These are phyloP conservation scores for Dorcus hopei DNA, from an alignment of 2,888 invertebrate genomes.

Conservation along the genomic window DNA sequence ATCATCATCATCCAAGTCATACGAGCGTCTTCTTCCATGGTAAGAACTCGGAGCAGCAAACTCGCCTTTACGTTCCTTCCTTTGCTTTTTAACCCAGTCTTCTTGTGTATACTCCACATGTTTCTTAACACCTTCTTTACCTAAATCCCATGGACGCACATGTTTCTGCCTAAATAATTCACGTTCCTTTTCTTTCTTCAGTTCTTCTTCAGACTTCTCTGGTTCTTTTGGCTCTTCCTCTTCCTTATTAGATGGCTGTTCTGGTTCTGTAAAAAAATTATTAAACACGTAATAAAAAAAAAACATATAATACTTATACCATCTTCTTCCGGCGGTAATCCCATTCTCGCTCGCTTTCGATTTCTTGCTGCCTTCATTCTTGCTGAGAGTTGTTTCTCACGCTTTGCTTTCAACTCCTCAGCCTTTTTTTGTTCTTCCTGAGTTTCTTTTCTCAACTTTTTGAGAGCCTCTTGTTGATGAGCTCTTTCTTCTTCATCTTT, in stretches of 20 bases:
- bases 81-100: constrained; percentile 73
- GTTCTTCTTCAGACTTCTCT: constrained; percentile 17
- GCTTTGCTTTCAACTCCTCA: constrained; percentile 57
- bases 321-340: constrained; percentile 59
- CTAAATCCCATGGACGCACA: constrained; percentile 70
- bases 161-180: constrained; percentile 55
- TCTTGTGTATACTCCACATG: constrained; percentile 65
- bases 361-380: constrained; percentile 71
- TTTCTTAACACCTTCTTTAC: constrained; percentile 61
- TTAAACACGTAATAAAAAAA: constrained; percentile 4
- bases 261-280: constrained; percentile 24
- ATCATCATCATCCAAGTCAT: constrained; percentile 13
- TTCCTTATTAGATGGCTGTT: constrained; percentile 38
- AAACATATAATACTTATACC: constrained; percentile 11
- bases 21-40: constrained; percentile 1
- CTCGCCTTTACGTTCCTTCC: constrained; percentile 67
- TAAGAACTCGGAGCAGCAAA: constrained; percentile 67
- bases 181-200: constrained; percentile 42
- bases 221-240: constrained; percentile 29
- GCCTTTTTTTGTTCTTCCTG: constrained; percentile 63
- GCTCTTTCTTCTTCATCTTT: constrained; percentile 76
- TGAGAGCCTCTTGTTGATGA: constrained; percentile 77
- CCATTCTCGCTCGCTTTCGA: constrained; percentile 68
- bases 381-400: constrained; percentile 66
- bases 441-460: constrained; percentile 69